Evolutionary conservation across 1,140 invertebrate genomes (phyloP), one percentile per base, ranked within the genome.

Genomic region (Protaetia brevitarsis): DNA sequence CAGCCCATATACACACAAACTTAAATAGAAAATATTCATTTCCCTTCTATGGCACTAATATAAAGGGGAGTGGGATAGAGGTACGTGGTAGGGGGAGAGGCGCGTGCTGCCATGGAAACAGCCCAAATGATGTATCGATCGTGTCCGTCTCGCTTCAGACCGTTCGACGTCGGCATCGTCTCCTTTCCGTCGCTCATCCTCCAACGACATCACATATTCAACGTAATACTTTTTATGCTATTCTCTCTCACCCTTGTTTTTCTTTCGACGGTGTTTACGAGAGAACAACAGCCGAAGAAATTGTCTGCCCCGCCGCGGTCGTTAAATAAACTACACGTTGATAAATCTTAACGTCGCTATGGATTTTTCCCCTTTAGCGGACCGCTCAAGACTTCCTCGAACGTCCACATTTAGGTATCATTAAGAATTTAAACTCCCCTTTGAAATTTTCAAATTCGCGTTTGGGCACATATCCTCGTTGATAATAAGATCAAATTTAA

Each of bases 221-320:
- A 77, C 74, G 73, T 77, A 78, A 77, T 78, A 77, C 77, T 76
- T 78, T 76, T 75, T 74, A 73, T 69, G 70, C 72, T 68, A 71
- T 72, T 23, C 64, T 68, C n/a, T n/a, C 67, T 61, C 66, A 68
- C 69, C 31, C 31, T 74, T 70, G 69, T 74, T 74, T 72, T 73
- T 72, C 70, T 72, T 72, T 36, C 31, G 19, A 28, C 57, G 57
- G 57, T 70, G 66, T 51, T 51, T 51, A 51, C 41, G 41, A 21
- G 41, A 51, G 41, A 19, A 45, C 41, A 45, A 19, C 41, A 51
- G 26, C 41, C 11, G 41, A 51, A 51, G 41, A 51, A 51, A 51
- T 51, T 51, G 41, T 51, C 41, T 51, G 41, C 41, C 41, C 11
- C 2, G 19, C 41, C 41, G 8, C 8, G 41, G 16, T 51, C 41